These are phyloP conservation scores for Apodemus agrarius DNA, from an alignment of 2,797 vertebrate genomes.

Conservation along the genomic window DNA sequence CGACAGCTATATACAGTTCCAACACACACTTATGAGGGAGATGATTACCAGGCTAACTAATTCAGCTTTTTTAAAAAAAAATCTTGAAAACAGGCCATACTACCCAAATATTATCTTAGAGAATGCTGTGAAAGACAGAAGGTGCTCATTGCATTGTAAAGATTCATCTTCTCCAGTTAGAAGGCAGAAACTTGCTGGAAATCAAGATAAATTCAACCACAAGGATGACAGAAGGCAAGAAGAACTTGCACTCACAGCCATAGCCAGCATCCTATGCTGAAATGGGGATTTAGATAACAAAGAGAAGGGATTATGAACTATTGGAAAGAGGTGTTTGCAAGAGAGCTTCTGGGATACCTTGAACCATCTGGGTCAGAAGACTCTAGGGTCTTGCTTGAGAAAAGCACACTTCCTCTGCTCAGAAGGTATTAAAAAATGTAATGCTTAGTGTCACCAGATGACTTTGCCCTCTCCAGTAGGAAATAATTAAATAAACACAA, in stretches of 20 bases:
- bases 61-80: not conserved
- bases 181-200: not conserved
- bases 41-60: not conserved
- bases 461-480: not conserved
- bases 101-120: constrained; percentile 15
- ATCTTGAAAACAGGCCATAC: not conserved
- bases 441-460: not conserved
- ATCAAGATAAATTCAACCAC: not conserved
- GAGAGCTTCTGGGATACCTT: not conserved
- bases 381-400: not conserved
- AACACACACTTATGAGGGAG: not conserved
- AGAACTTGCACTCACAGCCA: not conserved
- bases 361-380: not conserved
- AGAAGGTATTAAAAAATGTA: not conserved
- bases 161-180: not conserved
- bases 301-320: not conserved
- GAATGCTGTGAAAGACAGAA: not conserved
- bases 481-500: constrained; percentile 27
- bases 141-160: not conserved
- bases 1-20: not conserved
- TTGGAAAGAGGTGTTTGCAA: not conserved
- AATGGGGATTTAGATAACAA: not conserved
- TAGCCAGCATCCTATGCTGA: not conserved
- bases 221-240: not conserved
- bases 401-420: not conserved